These are phyloP conservation scores for Nymphalis polychloros DNA, from an alignment of 2,888 invertebrate species.

Conservation along the genomic window DNA sequence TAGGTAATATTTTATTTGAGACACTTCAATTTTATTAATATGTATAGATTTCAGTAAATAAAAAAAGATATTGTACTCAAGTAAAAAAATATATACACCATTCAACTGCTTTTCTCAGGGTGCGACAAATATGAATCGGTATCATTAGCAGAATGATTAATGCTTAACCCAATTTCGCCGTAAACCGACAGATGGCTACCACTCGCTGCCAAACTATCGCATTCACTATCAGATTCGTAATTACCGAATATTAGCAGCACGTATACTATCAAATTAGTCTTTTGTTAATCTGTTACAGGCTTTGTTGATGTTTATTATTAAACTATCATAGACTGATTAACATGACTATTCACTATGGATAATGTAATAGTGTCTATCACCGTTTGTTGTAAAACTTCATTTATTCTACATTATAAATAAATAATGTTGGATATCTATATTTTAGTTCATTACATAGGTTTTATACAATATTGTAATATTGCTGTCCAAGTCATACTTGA, in stretches of 20 bases:
- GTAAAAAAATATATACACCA: slow-evolving; percentile 7
- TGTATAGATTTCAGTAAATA: no score
- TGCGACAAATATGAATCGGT: slow-evolving; percentile 45
- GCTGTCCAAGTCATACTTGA: neutral
- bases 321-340: slow-evolving; percentile 33
- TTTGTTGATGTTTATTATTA: slow-evolving; percentile 36
- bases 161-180: slow-evolving; percentile 51
- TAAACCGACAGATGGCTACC: slow-evolving; percentile 44
- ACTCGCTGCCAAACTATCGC: slow-evolving; percentile 45
- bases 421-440: neutral
- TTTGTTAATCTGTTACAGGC: slow-evolving; percentile 38
- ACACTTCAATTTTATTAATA: no score
- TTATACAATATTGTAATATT: no score
- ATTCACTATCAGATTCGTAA: slow-evolving; percentile 38
- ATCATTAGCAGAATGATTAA: slow-evolving; percentile 54
- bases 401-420: no score
- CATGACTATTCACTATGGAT: slow-evolving; percentile 30
- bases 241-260: slow-evolving; percentile 36
- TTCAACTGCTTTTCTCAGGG: slow-evolving; percentile 28
- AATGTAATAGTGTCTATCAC: neutral
- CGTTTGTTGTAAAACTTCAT: no score
- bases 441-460: neutral
- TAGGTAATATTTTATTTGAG: no score
- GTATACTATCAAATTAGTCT: slow-evolving; percentile 37
- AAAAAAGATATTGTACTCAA: neutral